Evolutionary conservation across 2,113 vertebrate genomes (phyloP).

Genomic region (Rhodinocichla rosea): DNA sequence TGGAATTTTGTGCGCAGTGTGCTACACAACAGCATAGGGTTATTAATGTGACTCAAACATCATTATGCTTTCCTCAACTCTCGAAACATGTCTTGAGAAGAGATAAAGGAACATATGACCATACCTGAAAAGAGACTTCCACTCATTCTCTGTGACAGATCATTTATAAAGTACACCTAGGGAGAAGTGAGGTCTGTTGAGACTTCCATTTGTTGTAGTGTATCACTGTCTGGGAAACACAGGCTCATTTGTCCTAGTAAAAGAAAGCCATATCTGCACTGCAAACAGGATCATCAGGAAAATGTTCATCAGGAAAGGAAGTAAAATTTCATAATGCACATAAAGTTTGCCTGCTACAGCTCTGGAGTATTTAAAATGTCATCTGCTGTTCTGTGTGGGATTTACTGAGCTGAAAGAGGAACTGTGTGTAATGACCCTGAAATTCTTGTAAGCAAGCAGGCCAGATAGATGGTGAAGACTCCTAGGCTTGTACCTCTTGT

Average conservation of each 20-base stretch:
- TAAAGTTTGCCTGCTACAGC: slow-evolving; percentile 50
- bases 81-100: neutral
- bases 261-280: slow-evolving; percentile 28
- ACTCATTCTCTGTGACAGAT: neutral
- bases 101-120: neutral
- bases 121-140: slow-evolving; percentile 5
- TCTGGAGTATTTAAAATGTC: slow-evolving; percentile 40
- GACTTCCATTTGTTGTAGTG: neutral
- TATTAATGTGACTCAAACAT: slow-evolving; percentile 11
- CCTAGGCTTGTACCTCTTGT: neutral
- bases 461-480: neutral
- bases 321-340: slow-evolving; percentile 52
- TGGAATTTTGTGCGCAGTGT: neutral
- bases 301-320: slow-evolving; percentile 57
- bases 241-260: slow-evolving; percentile 18
- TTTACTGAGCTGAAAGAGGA: neutral
- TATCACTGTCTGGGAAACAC: neutral
- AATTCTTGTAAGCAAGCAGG: neutral
- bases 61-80: neutral
- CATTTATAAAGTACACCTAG: neutral
- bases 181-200: neutral
- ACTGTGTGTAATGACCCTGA: neutral
- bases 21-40: neutral
- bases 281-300: slow-evolving; percentile 36
- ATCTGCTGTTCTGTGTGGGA: neutral